Evolutionary conservation across 2,797 vertebrate species (phyloP).

Genomic region (Catharus ustulatus): DNA sequence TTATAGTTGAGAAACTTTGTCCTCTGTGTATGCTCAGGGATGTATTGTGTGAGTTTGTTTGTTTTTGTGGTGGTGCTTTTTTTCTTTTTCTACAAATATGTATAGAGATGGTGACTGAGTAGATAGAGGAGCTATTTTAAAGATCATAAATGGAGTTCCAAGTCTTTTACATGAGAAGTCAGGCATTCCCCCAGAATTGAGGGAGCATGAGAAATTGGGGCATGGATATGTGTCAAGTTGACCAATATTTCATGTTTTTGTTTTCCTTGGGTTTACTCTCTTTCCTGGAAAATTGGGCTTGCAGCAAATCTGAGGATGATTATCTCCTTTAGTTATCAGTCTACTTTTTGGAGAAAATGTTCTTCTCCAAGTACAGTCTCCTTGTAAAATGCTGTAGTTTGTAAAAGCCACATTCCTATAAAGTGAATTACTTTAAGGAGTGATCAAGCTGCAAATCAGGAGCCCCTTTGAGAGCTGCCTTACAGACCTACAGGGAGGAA

Average conservation of each 20-base stretch:
- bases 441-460: not conserved
- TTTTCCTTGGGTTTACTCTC: not conserved
- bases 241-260: not conserved
- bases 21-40: not conserved
- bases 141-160: not conserved
- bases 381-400: not conserved
- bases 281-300: not conserved
- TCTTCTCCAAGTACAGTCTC: not conserved
- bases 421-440: not conserved
- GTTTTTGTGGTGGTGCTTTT: not conserved
- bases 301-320: not conserved
- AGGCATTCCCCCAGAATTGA: not conserved
- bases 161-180: not conserved
- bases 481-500: not conserved
- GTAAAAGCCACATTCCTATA: not conserved
- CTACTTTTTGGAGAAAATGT: not conserved
- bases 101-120: not conserved
- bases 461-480: not conserved
- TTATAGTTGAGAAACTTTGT: not conserved
- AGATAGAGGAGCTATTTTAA: not conserved
- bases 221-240: not conserved
- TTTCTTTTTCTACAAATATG: not conserved
- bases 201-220: not conserved
- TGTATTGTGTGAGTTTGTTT: not conserved
- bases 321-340: not conserved